Evolutionary conservation across 2,888 invertebrate genomes (phyloP).

Genomic region (Epicampocera succincta): DNA sequence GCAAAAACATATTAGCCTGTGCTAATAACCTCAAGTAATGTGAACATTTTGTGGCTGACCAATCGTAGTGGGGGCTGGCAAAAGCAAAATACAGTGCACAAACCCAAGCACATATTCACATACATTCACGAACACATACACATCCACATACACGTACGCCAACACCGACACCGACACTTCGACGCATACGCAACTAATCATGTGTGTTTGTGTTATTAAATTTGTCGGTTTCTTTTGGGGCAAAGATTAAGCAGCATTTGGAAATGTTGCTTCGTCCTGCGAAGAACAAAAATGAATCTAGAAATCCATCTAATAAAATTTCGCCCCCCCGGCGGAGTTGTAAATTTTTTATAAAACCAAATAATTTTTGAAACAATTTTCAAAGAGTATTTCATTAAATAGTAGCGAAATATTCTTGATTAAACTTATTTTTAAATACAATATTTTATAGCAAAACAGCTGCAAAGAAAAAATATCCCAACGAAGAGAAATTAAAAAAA

Average conservation of each 20-base stretch:
- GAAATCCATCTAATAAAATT: too few relatives aligned
- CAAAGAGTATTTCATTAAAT: too few relatives aligned
- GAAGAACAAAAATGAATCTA: too few relatives aligned
- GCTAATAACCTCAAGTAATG: constrained; percentile 51
- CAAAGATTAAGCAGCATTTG: neutral
- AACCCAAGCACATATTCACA: neutral
- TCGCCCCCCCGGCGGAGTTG: too few relatives aligned
- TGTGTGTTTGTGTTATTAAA: constrained; percentile 23
- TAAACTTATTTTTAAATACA: too few relatives aligned
- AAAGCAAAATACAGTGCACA: neutral
- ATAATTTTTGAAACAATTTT: too few relatives aligned
- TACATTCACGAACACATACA: neutral
- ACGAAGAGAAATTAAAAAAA: too few relatives aligned
- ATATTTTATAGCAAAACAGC: too few relatives aligned
- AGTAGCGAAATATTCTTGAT: too few relatives aligned
- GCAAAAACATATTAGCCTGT: constrained; percentile 9
- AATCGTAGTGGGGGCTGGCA: constrained; percentile 17
- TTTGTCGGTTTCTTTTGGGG: neutral
- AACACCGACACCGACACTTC: neutral
- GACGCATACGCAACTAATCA: constrained; percentile 18
- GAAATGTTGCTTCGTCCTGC: too few relatives aligned
- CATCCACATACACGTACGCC: neutral
- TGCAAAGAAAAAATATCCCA: too few relatives aligned
- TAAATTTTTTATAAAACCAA: too few relatives aligned
- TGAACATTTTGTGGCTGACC: constrained; percentile 48